Base-by-base conservation (phyloP, 2,888 invertebrate species). In the Eulithis prunata region DNA sequence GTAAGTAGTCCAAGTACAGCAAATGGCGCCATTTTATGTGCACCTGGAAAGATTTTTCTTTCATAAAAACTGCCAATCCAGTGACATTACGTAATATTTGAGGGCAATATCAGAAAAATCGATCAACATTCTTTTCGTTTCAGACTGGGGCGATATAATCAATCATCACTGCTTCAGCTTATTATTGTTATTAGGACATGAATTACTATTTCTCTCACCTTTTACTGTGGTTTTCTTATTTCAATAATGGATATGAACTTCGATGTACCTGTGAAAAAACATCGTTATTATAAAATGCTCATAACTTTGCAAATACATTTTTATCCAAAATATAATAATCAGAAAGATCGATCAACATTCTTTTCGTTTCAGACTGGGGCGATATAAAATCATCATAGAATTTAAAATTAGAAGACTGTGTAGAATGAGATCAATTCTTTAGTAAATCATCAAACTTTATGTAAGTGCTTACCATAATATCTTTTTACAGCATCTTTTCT, bases 81-180 rank as follows among this genome's bases (percentile, higher is more conserved):
- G 41, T 6, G 6, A 32, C 32, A 41, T 11, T 7, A 41, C 8
- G 8, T 41, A 41, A 5, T 38, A n/a, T 53, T n/a, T 36, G 1
- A 13, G 7, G 12, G 5, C 7, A 52, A 12, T 8, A 52, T 67
- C 66, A 67, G 66, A 60, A 36, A 72, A 75, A 84, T 84, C 83
- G 68, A 79, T 86, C 87, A 81, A 84, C 86, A 86, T 64, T 67
- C 69, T 62, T 62, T 53, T 66, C 62, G 69, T 62, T 81, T 87
- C 87, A 81, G 87, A 84, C 86, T 85, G 87, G 87, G 87, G 87
- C 86, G 85, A 86, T 87, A 84, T 78, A n/a, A 45, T 5, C 32
- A 62, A 73, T 80, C 85, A 85, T 84, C 84, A 85, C 73, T 38
- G 13, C 6, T 32, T 32, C 5, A 32, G 32, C 32, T 32, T 32